phyloP scores from a whole-genome alignment of 2,797 vertebrate genomes.

The Percopsis omiscomaycus region DNA sequence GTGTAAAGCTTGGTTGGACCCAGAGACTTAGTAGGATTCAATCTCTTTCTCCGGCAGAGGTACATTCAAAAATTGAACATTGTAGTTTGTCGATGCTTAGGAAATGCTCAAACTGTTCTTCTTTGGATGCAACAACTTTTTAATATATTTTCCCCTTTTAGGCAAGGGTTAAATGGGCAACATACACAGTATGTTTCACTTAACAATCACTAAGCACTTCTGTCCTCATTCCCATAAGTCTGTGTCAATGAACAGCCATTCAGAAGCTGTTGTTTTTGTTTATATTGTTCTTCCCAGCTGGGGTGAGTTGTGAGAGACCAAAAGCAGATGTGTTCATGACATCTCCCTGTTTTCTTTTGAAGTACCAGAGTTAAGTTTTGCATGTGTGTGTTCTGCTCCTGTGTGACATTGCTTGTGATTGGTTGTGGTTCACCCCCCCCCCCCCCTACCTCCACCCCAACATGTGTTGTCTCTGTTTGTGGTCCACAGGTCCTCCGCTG shows the following conservation, averaged over 20 bases:
- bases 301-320: constrained; percentile 58
- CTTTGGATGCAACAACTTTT: constrained; percentile 1
- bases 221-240: constrained; percentile 44
- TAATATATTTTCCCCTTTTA: constrained; percentile 5
- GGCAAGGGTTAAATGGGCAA: not conserved
- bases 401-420: constrained; percentile 66
- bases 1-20: no score
- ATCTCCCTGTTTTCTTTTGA: constrained; percentile 64
- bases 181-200: no score
- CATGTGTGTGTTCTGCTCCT: constrained; percentile 49
- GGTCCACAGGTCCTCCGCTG: constrained; percentile 92
- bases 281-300: constrained; percentile 60
- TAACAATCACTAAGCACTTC: constrained; percentile 21
- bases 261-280: constrained; percentile 61
- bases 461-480: constrained; percentile 88
- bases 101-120: constrained; percentile 14
- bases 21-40: no score
- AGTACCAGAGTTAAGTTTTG: constrained; percentile 65
- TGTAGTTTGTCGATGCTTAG: no score
- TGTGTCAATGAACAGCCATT: constrained; percentile 40
- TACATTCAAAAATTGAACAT: no score
- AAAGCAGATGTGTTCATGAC: constrained; percentile 67
- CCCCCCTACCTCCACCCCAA: constrained; percentile 40
- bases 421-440: constrained; percentile 73
- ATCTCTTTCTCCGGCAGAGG: no score